Conservation (phyloP, 2,113 vertebrate genomes). For the Channa argus region DNA sequence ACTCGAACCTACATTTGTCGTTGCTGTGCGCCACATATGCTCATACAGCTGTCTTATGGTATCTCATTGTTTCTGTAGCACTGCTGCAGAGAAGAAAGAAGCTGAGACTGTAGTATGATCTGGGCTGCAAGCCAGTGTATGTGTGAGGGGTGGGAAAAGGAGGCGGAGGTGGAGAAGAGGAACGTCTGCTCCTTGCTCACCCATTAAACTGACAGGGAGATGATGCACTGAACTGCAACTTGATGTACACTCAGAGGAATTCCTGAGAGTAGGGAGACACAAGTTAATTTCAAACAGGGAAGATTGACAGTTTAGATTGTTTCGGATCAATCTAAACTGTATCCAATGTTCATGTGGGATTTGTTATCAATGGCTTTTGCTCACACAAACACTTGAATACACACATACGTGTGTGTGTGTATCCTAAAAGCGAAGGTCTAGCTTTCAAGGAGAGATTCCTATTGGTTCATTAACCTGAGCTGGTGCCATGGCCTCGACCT, state of each 20-base stretch:
- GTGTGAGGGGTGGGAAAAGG: conserved; percentile 23
- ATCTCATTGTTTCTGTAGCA: conserved; percentile 30
- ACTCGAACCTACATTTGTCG: background rate
- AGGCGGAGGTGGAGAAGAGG: conserved; percentile 38
- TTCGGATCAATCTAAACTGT: conserved; percentile 9
- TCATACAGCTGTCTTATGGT: conserved; percentile 1
- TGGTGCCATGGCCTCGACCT: background rate
- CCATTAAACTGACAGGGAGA: conserved; percentile 49
- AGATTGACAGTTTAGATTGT: conserved; percentile 5
- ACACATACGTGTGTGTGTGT: background rate
- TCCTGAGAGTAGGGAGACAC: background rate
- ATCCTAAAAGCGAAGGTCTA: conserved; percentile 15
- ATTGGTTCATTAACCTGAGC: conserved; percentile 32
- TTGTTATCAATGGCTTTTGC: background rate
- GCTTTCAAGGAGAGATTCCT: conserved; percentile 36
- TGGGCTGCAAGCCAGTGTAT: conserved; percentile 46
- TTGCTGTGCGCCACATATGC: conserved; percentile 4
- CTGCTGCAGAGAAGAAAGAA: conserved; percentile 48
- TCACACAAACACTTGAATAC: background rate
- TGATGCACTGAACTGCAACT: conserved; percentile 46
- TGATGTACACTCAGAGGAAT: conserved; percentile 23
- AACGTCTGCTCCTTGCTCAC: conserved; percentile 40
- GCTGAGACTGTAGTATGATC: conserved; percentile 30
- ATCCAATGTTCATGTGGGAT: background rate
- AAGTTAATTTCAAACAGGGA: conserved; percentile 1